Evolutionary conservation across 2,797 vertebrate genomes (phyloP).

Genomic region (Betta splendens): DNA sequence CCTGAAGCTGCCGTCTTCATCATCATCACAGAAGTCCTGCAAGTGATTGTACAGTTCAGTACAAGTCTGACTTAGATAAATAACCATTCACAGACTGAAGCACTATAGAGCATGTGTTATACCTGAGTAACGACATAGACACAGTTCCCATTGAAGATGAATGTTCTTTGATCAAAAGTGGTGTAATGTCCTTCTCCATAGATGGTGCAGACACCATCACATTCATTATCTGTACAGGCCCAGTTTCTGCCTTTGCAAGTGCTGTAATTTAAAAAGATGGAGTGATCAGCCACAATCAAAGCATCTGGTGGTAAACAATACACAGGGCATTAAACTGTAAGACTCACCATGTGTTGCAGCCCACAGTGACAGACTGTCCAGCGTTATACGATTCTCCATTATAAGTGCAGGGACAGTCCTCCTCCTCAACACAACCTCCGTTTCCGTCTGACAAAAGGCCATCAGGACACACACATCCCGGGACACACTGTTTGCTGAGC

Average conservation of each 20-base stretch:
- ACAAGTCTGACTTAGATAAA: conserved; percentile 13
- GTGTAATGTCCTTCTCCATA: conserved; percentile 88
- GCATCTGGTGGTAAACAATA: no score
- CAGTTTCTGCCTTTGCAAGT: conserved; percentile 83
- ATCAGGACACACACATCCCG: conserved; percentile 86
- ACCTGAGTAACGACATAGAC: conserved; percentile 87
- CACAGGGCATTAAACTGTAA: neutral
- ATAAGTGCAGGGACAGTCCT: conserved; percentile 83
- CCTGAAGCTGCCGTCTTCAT: conserved; percentile 78
- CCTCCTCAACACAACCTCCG: conserved; percentile 79
- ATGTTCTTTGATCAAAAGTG: conserved; percentile 86
- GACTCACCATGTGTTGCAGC: conserved; percentile 87
- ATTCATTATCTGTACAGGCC: conserved; percentile 80
- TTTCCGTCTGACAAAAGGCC: conserved; percentile 79
- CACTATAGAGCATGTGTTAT: conserved; percentile 30
- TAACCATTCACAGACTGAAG: neutral
- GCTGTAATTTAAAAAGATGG: conserved; percentile 62
- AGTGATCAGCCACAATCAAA: no score
- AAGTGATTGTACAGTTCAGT: no score
- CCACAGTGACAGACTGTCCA: conserved; percentile 75
- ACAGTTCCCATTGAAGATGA: conserved; percentile 85
- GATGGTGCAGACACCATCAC: conserved; percentile 81
- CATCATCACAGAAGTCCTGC: conserved; percentile 84
- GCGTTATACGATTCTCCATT: conserved; percentile 74
- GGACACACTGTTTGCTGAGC: conserved; percentile 80